Base-by-base conservation (phyloP, 2,888 invertebrate species). In the Eilema depressum region DNA sequence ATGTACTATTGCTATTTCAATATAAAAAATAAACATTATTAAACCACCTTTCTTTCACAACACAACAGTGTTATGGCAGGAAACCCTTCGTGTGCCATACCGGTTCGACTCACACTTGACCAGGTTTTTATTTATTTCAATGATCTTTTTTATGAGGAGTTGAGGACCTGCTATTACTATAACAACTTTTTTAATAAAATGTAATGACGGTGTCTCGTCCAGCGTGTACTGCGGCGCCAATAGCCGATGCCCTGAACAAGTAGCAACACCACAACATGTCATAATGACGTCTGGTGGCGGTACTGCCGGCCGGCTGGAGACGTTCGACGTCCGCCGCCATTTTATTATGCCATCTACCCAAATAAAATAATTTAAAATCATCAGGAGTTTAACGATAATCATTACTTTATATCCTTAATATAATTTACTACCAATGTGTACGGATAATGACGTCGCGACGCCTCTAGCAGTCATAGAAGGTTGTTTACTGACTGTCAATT, bases 291-390 rank as follows among this genome's bases (percentile, higher is more conserved):
- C 14, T 62, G 62, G 62, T 37, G 37, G 33, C 62, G 33, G 14
- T 37, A 62, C 33, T n/a, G 61, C 30, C 61, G 8, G n/a, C n/a
- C 61, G 14, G 62, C 62, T 23, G 23, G 62, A 23, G 61, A 33
- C 23, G 14, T 14, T 23, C 62, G 61, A 33, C 23, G 14, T 14
- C 33, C 62, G 33, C 62, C 23, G 12, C 62, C 23, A 61, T 61
- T 28, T 61, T n/a, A 61, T 61, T 30, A 28, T 60, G 20, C 20
- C 28, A 23, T 33, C 47, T 5, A 47, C 47, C 1, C 33, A 23
- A 62, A 33, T 37, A 33, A 14, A 37, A 62, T 62, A 14, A 14
- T 33, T 62, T 33, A 23, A 17, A 37, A 63, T 25, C 37, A 37
- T 17, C 23, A 37, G 14, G 33, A n/a, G n/a, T 62, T 12, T 14